Base-by-base conservation (phyloP, 2,797 vertebrate genomes). In the Lates japonicus region DNA sequence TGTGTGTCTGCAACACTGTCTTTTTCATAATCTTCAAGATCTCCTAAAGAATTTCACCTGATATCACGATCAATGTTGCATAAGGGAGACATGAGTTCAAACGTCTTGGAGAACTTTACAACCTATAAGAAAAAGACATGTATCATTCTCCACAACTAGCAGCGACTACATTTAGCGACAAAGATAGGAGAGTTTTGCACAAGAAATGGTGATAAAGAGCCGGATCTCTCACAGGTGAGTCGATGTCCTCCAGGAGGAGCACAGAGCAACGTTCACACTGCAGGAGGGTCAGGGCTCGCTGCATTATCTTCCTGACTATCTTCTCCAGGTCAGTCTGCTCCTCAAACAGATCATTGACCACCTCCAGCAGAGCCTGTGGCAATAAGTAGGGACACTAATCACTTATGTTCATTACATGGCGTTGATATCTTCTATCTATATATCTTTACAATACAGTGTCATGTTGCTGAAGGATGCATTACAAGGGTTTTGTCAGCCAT, bases 271-370 rank as follows among this genome's bases (percentile, higher is more conserved):
- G 96, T 76, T 99, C 98, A 92, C 98, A 99, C 93, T 98, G 97
- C 81, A 99, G 90, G n/a, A 99, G 95, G 19, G 97, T 98, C 90
- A 99, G 95, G 5, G 98, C 98, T 68, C 98, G 96, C 90, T 99
- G 98, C 98, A 99, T 99, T 83, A 99, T 99, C 95, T 99, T 99
- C 94, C 97, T 96, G 44, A 99, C 98, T 60, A 99, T 97, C 95
- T 99, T 99, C 95, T 99, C 98, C 92, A 99, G 90, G 89, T 99
- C 97, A 1, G 98, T 99, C 93, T 99, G 98, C 90, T 99, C 98
- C 86, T 99, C 98, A 90, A 99, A 99, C 91, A 99, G 96, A 82
- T 99, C 98, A 49, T 99, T 99, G 85, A 99, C 98, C 86, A 99
- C 98, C 93, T 99, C 98, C 74, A 99, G 92, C 92, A 99, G 95